A percentile compares a stretch with the other conserved stretches of the same genome.
Evolutionary conservation across 53 echinoderm and acorn worm species (phyloP).

Genomic region (Zoroaster sp.): DNA sequence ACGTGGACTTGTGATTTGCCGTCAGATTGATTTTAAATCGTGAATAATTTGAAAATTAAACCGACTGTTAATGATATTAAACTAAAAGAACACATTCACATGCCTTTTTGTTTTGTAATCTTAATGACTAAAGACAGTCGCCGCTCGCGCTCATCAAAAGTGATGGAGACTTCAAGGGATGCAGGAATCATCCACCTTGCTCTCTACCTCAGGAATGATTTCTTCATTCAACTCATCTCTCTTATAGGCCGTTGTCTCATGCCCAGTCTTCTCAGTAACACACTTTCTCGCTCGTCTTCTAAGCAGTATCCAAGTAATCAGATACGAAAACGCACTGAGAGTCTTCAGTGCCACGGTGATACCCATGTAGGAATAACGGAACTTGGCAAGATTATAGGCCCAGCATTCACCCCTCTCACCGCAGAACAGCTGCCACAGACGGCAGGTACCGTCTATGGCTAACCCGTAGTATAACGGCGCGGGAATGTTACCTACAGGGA

Average conservation of each 20-base stretch:
- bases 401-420: conserved; percentile 55
- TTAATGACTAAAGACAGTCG: too few species aligned
- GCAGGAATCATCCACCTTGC: background rate
- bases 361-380: conserved; percentile 70
- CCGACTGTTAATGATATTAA: too few species aligned
- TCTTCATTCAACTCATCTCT: background rate
- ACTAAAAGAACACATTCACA: too few species aligned
- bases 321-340: conserved; percentile 47
- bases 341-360: conserved; percentile 62
- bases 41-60: too few species aligned
- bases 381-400: conserved; percentile 56
- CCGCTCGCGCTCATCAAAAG: too few species aligned
- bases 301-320: conserved; percentile 50
- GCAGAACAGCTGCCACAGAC: conserved; percentile 62
- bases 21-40: too few species aligned
- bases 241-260: background rate
- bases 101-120: too few species aligned
- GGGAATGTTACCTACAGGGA: conserved; percentile 49
- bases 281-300: background rate
- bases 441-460: conserved; percentile 67
- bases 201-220: background rate
- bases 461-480: conserved; percentile 66
- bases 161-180: too few species aligned
- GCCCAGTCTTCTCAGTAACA: background rate
- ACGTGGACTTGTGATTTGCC: too few species aligned